Base-by-base conservation (phyloP, 2,888 invertebrate genomes). In the Arctia plantaginis region DNA sequence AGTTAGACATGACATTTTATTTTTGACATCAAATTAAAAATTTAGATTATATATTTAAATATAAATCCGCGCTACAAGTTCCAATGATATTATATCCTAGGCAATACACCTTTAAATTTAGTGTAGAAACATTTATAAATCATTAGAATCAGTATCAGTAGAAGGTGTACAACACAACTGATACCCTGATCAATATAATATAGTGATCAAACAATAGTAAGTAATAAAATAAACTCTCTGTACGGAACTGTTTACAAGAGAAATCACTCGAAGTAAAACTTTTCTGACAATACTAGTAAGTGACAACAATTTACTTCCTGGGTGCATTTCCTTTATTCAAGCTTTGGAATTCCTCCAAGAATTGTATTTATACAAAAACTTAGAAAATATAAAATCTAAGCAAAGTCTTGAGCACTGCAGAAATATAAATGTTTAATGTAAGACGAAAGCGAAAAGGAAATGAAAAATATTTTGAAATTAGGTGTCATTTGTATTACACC, bases 221-320 rank as follows among this genome's bases (percentile, higher is more conserved):
- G 2, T 62, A 18, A 62, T 18, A 18, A 62, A 62, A 62, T 30
- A 62, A 30, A 62, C 59, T 59, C 10, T 8, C 13, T 55, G 12
- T 59, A 15, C 27, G 27, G 3, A 59, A 30, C 27, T 30, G 18
- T 67, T 30, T n/a, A 41, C 27, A 44, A 62, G 62, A 62, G 30
- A 30, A 62, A 62, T 62, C 62, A 62, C 62, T 30, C 30, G 62
- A 62, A 62, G 7, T 62, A 62, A 62, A 62, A 62, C 27, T 62
- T 15, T 18, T 8, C 7, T 30, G 30, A 15, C 18, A 30, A 62
- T 30, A 62, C 30, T 30, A 62, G 62, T 62, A 62, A 62, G 62
- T 62, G 62, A 62, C 62, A 62, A 62, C 62, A 62, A 62, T 62
- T 30, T 30, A 62, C 18, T 30, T 62, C 30, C 30, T 18, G 18